Evolutionary conservation across 2,113 vertebrate species (phyloP).

Genomic region (Syngnathus typhle): DNA sequence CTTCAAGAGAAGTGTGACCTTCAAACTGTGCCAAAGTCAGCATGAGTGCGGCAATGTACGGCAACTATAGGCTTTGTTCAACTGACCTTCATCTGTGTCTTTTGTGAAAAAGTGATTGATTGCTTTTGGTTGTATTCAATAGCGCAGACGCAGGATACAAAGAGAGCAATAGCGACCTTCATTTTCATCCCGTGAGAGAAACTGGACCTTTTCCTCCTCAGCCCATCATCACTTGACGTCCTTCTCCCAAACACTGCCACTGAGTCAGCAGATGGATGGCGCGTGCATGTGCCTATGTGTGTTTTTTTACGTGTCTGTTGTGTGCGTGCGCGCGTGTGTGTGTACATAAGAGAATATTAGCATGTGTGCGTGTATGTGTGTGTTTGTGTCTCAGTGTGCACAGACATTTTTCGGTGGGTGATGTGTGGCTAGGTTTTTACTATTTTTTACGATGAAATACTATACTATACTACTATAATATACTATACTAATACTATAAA

Average conservation of each 20-base stretch:
- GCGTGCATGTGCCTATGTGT: background rate
- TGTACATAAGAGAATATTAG: background rate
- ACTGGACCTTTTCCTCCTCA: background rate
- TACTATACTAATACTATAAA: too few relatives aligned
- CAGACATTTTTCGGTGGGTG: too few relatives aligned
- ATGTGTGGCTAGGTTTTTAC: too few relatives aligned
- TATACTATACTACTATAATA: too few relatives aligned
- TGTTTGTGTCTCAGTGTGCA: background rate
- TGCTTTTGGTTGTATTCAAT: background rate
- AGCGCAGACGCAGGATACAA: background rate
- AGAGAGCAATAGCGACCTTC: background rate
- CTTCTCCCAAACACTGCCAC: background rate
- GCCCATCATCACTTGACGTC: background rate
- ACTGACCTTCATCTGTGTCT: background rate
- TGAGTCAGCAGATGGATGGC: background rate
- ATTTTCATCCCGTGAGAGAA: background rate
- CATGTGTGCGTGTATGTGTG: slow-evolving; percentile 4
- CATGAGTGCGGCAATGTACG: background rate
- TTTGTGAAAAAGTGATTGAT: background rate
- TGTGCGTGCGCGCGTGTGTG: background rate
- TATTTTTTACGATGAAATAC: too few relatives aligned
- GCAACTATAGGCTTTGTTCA: background rate
- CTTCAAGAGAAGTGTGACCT: background rate
- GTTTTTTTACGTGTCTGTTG: background rate
- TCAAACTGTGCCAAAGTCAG: background rate